Conservation (phyloP, 2,113 vertebrate species). For the Corydoras sp. region DNA sequence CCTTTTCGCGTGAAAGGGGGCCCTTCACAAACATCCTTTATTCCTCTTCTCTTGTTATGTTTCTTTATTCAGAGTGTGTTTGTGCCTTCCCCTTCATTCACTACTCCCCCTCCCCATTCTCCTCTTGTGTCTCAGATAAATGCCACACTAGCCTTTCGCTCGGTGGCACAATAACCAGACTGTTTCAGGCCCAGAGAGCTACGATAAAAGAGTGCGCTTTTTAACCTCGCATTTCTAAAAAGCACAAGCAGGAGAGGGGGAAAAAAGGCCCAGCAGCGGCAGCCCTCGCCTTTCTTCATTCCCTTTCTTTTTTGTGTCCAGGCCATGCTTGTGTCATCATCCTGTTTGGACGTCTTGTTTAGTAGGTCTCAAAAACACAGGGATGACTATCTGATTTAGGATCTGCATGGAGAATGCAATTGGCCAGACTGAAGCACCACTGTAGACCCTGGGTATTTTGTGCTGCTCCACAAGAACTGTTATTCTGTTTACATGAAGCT, state of each 20-base stretch:
- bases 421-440: background rate
- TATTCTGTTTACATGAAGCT: no score
- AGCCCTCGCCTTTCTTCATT: constrained; percentile 38
- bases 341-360: constrained; percentile 68
- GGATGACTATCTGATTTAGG: constrained; percentile 14
- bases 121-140: constrained; percentile 64
- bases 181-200: constrained; percentile 57
- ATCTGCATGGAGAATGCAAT: constrained; percentile 14
- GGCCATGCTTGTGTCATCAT: constrained; percentile 56
- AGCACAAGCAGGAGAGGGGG: constrained; percentile 39
- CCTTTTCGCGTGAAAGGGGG: constrained; percentile 45
- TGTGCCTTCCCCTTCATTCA: constrained; percentile 52
- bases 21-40: constrained; percentile 69
- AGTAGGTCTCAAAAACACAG: constrained; percentile 46
- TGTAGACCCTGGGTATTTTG: background rate
- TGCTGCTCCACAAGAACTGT: no score
- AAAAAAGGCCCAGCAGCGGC: constrained; percentile 42
- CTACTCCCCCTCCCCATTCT: constrained; percentile 37
- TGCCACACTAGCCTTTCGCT: constrained; percentile 70
- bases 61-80: constrained; percentile 72
- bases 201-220: constrained; percentile 63
- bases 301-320: constrained; percentile 54
- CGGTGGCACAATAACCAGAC: constrained; percentile 65
- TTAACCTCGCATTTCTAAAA: constrained; percentile 69
- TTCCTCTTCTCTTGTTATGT: constrained; percentile 68